Conservation (phyloP, 2,113 vertebrate species). For the Tursiops truncatus region DNA sequence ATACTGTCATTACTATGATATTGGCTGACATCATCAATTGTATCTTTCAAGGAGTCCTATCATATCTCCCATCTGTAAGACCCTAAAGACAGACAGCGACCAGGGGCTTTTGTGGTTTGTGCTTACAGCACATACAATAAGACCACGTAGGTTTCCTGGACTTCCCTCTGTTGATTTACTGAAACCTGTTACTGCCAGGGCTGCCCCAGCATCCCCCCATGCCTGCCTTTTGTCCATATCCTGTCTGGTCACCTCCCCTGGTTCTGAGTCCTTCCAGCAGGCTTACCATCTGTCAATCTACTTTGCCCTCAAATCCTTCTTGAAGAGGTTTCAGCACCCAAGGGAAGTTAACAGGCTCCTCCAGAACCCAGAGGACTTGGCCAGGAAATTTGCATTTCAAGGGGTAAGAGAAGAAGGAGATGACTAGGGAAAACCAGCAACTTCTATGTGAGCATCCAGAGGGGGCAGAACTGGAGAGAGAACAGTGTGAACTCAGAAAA, state of each 20-base stretch:
- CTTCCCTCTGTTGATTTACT: constrained; percentile 56
- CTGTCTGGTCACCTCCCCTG: background rate
- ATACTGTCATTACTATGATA: background rate
- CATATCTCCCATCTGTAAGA: background rate
- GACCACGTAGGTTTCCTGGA: constrained; percentile 33
- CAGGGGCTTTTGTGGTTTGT: background rate
- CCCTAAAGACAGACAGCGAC: background rate
- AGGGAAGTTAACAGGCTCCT: constrained; percentile 55
- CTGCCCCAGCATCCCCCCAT: background rate
- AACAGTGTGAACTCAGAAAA: background rate
- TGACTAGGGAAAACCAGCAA: background rate
- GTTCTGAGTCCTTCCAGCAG: constrained; percentile 36
- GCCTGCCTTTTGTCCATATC: constrained; percentile 35
- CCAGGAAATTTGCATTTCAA: background rate
- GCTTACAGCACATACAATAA: background rate
- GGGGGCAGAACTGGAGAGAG: background rate
- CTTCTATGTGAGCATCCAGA: background rate
- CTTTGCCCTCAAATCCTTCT: constrained; percentile 32
- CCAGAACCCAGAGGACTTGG: background rate
- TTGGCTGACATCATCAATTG: background rate
- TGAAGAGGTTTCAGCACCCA: background rate
- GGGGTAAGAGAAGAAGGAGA: background rate
- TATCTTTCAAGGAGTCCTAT: background rate
- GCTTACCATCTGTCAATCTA: constrained; percentile 60
- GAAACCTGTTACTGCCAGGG: background rate